Percentiles rank a stretch among this genome's conserved stretches.
Evolutionary conservation across 1,140 invertebrate genomes (phyloP).

Genomic region (Drosophila sturtevanti): DNA sequence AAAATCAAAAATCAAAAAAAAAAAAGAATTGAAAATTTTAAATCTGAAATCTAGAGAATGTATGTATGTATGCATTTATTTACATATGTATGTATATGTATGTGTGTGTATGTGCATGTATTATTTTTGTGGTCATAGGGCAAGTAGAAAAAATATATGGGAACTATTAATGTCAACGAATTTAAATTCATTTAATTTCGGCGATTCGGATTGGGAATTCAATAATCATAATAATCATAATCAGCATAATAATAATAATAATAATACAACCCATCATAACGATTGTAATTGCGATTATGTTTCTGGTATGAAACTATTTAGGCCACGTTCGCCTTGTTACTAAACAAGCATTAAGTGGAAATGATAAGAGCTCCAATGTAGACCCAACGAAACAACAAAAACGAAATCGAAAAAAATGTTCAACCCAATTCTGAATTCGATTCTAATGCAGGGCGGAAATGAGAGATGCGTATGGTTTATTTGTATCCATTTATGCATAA

Average conservation of each 20-base stretch:
- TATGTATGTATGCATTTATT: background rate
- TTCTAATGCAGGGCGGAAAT: background rate
- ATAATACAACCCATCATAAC: slow-evolving; percentile 34
- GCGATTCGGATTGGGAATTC: slow-evolving; percentile 52
- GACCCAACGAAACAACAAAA: too few species aligned
- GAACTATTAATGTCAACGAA: slow-evolving; percentile 3
- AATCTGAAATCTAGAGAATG: background rate
- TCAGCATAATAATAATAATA: slow-evolving; percentile 7
- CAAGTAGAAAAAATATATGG: background rate
- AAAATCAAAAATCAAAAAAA: background rate
- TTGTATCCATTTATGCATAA: slow-evolving; percentile 7
- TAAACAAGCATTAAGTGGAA: slow-evolving; percentile 23
- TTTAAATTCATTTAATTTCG: slow-evolving; percentile 42
- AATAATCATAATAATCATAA: slow-evolving; percentile 28
- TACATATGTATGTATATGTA: background rate
- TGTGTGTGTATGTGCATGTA: too few species aligned
- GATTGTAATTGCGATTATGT: slow-evolving; percentile 27
- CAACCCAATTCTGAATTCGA: slow-evolving; percentile 32
- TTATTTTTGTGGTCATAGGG: background rate
- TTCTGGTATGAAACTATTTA: slow-evolving; percentile 9
- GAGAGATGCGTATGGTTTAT: slow-evolving; percentile 15
- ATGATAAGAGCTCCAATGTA: background rate
- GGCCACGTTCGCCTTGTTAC: slow-evolving; percentile 24
- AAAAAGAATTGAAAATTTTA: background rate
- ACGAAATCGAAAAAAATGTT: slow-evolving; percentile 22